Evolutionary conservation across 1,140 invertebrate genomes (phyloP).

Genomic region (Augochlora pura): DNA sequence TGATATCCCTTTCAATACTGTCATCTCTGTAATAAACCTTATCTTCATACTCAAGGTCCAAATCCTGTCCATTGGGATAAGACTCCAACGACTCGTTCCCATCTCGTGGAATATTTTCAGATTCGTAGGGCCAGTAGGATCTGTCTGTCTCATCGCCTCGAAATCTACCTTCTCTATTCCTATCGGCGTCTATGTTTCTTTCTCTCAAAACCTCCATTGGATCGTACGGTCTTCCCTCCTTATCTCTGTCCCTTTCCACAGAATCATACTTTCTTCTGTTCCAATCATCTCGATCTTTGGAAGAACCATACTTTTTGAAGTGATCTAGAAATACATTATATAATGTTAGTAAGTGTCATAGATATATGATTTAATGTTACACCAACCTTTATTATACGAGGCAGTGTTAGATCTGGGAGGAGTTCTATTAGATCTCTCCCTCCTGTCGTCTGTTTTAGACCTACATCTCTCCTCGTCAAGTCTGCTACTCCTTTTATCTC

Average conservation of each 20-base stretch:
- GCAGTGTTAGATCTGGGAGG: slow-evolving; percentile 54
- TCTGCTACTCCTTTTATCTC: slow-evolving; percentile 56
- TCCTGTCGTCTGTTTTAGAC: slow-evolving; percentile 66
- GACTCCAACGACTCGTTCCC: slow-evolving; percentile 63
- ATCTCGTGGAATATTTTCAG: slow-evolving; percentile 57
- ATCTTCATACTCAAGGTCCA: slow-evolving; percentile 66
- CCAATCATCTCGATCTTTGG: slow-evolving; percentile 61
- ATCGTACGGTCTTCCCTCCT: slow-evolving; percentile 69
- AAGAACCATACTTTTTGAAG: slow-evolving; percentile 63
- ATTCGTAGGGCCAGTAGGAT: slow-evolving; percentile 57
- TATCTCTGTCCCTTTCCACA: slow-evolving; percentile 66
- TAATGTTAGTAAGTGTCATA: not conserved
- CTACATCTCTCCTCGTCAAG: slow-evolving; percentile 65
- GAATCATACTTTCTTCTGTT: slow-evolving; percentile 65
- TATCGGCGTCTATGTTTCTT: slow-evolving; percentile 69
- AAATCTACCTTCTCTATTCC: slow-evolving; percentile 61
- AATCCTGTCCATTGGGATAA: slow-evolving; percentile 58
- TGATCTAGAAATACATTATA: slow-evolving; percentile 48
- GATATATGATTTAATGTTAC: not conserved
- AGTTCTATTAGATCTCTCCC: slow-evolving; percentile 69
- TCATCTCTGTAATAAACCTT: slow-evolving; percentile 63
- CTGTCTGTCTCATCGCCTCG: slow-evolving; percentile 57
- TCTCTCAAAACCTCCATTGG: slow-evolving; percentile 73
- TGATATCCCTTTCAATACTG: slow-evolving; percentile 70
- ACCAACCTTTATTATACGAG: slow-evolving; percentile 58